Conservation (phyloP, 2,797 vertebrate genomes). For the Coracias cyanogaster region DNA sequence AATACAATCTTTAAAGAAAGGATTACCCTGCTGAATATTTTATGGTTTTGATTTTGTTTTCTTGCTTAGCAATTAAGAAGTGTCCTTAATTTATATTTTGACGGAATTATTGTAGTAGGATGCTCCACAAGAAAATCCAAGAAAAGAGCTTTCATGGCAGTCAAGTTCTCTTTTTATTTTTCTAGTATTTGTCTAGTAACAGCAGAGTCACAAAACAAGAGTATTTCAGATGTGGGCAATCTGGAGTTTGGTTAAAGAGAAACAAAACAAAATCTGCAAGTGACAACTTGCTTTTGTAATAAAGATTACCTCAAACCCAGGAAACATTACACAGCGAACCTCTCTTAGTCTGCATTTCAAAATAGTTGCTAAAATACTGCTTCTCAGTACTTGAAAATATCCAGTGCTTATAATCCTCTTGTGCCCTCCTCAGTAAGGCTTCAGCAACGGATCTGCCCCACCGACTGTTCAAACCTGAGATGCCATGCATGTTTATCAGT, state of each 20-base stretch:
- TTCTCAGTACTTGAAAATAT: not conserved
- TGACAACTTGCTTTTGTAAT: conserved; percentile 10
- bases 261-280: not conserved
- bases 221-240: not conserved
- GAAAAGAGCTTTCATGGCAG: not conserved
- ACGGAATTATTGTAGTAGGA: not conserved
- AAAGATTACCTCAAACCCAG: conserved; percentile 35
- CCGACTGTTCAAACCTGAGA: not conserved
- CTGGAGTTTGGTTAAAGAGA: not conserved
- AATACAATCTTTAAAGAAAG: not conserved
- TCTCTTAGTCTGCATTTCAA: not conserved
- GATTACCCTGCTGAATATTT: not conserved
- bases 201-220: not conserved
- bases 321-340: not conserved
- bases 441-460: not conserved
- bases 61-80: conserved; percentile 12
- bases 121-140: conserved; percentile 22
- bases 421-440: not conserved
- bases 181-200: not conserved
- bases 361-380: not conserved
- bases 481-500: not conserved
- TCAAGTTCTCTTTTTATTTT: not conserved
- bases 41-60: not conserved
- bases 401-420: not conserved
- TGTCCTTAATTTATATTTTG: not conserved